These are phyloP conservation scores for Protomyctophum bolini DNA, from an alignment of 2,113 vertebrate species.

Conservation along the genomic window DNA sequence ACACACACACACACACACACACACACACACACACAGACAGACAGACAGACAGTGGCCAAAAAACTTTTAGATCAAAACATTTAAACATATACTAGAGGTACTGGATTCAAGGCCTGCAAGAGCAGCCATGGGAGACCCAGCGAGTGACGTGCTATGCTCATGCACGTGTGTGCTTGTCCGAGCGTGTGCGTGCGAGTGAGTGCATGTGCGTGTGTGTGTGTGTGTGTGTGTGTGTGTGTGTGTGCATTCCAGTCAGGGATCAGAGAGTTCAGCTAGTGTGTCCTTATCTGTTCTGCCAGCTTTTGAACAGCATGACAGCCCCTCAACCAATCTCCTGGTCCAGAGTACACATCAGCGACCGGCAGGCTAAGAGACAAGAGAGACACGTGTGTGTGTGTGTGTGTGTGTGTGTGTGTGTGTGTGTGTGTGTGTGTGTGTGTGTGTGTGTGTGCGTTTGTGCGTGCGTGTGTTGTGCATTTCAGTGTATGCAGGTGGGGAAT, in stretches of 20 bases:
- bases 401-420: too few relatives aligned
- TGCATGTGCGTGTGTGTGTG: not conserved
- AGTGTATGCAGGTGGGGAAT: too few relatives aligned
- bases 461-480: too few relatives aligned
- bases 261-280: not conserved
- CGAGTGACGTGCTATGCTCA: too few relatives aligned
- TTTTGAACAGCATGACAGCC: conserved; percentile 4
- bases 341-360: not conserved
- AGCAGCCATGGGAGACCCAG: not conserved
- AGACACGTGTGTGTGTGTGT: too few relatives aligned
- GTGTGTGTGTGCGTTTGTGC: too few relatives aligned
- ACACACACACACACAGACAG: too few relatives aligned
- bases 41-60: not conserved
- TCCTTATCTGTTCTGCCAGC: not conserved
- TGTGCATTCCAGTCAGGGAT: not conserved
- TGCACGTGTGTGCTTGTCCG: not conserved
- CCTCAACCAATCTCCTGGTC: not conserved
- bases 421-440: too few relatives aligned
- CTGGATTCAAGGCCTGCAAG: not conserved
- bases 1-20: too few relatives aligned
- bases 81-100: not conserved
- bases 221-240: not conserved
- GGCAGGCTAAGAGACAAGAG: too few relatives aligned
- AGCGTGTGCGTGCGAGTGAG: not conserved
- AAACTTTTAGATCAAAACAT: not conserved